phyloP scores from a whole-genome alignment of 2,888 invertebrate genomes.

The Synergus japonicus region DNA sequence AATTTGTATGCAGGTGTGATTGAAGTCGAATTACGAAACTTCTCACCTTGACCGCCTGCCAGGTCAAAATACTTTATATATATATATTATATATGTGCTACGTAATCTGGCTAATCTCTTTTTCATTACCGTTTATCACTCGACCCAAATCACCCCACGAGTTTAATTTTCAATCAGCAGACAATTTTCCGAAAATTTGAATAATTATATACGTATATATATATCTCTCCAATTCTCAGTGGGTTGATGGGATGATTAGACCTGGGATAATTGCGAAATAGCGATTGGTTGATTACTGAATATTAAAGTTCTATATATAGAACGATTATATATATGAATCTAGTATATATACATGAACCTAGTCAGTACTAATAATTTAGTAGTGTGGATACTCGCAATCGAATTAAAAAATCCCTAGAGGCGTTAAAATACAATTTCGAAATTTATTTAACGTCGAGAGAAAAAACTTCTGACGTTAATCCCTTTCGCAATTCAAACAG shows the following conservation, averaged over 20 bases:
- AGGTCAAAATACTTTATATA: conserved; percentile 50
- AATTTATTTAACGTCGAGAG: neutral
- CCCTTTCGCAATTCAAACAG: neutral
- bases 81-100: neutral
- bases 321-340: too few relatives aligned
- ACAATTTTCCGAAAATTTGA: conserved; percentile 7
- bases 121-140: neutral
- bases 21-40: conserved; percentile 70
- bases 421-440: conserved; percentile 24
- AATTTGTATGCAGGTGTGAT: conserved; percentile 68
- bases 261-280: conserved; percentile 17
- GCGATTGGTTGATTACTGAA: conserved; percentile 12
- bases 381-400: conserved; percentile 14
- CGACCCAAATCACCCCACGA: neutral
- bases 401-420: neutral
- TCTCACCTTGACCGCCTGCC: conserved; percentile 73
- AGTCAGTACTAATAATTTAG: neutral
- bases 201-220: neutral
- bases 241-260: conserved; percentile 25
- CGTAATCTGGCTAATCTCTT: neutral
- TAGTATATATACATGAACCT: neutral
- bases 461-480: neutral
- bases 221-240: neutral
- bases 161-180: conserved; percentile 4
- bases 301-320: too few relatives aligned